Percentiles rank a stretch among this genome's conserved stretches.
phyloP scores from a whole-genome alignment of 2,888 invertebrate species.

The Melinaea marsaeus region DNA sequence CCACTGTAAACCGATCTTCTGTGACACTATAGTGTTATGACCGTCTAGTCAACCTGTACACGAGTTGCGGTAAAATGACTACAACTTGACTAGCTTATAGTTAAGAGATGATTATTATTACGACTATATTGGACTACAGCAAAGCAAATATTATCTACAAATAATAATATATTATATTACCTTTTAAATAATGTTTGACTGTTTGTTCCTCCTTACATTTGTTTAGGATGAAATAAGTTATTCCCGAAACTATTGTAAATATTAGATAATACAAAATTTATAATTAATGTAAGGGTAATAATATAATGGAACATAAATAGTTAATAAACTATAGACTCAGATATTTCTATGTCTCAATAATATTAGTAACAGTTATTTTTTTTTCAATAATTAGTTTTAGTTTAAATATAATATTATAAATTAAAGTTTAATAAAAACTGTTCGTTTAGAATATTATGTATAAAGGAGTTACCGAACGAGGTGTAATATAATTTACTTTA shows the following conservation, averaged over 20 bases:
- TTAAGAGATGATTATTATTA: too few species aligned
- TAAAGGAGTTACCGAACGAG: neutral
- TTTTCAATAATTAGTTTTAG: too few species aligned
- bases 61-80: too few species aligned
- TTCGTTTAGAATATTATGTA: neutral
- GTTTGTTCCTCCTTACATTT: constrained; percentile 7
- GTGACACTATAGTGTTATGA: too few species aligned
- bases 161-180: neutral
- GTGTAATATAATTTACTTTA: neutral
- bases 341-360: too few species aligned
- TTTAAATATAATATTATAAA: neutral
- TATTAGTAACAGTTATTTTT: too few species aligned
- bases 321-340: too few species aligned
- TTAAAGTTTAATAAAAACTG: neutral
- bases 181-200: neutral
- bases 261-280: neutral
- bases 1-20: too few species aligned
- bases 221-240: constrained; percentile 19
- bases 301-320: neutral
- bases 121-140: too few species aligned
- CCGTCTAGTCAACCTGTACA: too few species aligned
- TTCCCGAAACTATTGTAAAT: constrained; percentile 10
- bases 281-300: neutral
- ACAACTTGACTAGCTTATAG: too few species aligned
- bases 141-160: neutral